phyloP scores from a whole-genome alignment of 2,113 vertebrate species.

The Pluvianellus socialis region DNA sequence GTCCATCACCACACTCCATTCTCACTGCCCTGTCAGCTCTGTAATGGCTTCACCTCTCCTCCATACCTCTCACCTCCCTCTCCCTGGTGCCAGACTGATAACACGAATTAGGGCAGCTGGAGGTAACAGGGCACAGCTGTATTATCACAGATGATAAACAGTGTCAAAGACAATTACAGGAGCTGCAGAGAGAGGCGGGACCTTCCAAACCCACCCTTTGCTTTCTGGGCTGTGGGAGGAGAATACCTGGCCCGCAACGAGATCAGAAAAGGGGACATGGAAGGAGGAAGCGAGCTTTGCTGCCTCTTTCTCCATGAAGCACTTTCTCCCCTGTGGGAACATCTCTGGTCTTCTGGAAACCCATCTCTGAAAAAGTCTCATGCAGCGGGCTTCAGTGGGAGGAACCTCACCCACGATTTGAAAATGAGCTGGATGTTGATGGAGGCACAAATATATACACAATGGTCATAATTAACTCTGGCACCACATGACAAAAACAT shows the following conservation, averaged over 20 bases:
- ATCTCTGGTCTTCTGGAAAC: not conserved
- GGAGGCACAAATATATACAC: not conserved
- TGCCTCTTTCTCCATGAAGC: not conserved
- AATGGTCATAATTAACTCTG: not conserved
- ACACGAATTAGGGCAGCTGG: not conserved
- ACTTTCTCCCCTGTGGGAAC: not conserved
- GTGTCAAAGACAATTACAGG: constrained; percentile 57
- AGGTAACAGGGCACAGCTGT: constrained; percentile 25
- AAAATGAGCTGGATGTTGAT: not conserved
- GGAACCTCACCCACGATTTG: fast-evolving
- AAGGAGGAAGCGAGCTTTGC: not conserved
- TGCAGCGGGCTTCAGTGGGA: not conserved
- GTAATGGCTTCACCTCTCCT: constrained; percentile 62
- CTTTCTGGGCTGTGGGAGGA: not conserved
- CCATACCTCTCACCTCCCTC: not conserved
- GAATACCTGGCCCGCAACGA: not conserved
- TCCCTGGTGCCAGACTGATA: constrained; percentile 9
- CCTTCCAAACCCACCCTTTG: not conserved
- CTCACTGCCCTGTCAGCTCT: constrained; percentile 55
- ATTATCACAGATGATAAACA: constrained; percentile 66
- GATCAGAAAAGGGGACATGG: not conserved
- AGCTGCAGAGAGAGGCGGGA: not conserved
- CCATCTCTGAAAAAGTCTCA: fast-evolving
- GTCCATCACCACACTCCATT: constrained; percentile 57
- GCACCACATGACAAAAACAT: not conserved